Percentiles rank a stretch among this genome's conserved stretches.
Evolutionary conservation across 2,888 invertebrate species (phyloP).

Genomic region (Scrobipalpa atriplicella): DNA sequence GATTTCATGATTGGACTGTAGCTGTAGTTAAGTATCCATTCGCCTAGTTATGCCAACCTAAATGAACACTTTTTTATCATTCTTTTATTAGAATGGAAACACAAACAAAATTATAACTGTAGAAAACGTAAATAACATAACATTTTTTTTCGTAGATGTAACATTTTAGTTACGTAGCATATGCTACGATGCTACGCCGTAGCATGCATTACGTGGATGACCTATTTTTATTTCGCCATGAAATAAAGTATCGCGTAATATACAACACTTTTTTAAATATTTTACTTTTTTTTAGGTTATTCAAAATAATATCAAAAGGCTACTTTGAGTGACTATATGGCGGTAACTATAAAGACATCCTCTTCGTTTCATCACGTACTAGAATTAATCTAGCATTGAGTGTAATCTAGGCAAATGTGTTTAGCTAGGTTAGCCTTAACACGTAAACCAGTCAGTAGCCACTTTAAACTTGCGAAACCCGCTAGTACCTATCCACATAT

Average conservation of each 20-base stretch:
- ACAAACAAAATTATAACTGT: too few species aligned
- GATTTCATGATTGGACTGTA: too few species aligned
- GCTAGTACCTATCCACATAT: constrained; percentile 20
- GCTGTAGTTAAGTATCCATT: too few species aligned
- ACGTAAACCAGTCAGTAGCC: constrained; percentile 9
- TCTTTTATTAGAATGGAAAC: too few species aligned
- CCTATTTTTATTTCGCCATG: background rate
- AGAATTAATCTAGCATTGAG: constrained; percentile 5
- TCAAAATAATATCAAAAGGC: background rate
- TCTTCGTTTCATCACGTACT: background rate
- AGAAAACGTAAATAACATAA: too few species aligned
- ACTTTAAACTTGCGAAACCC: constrained; percentile 33
- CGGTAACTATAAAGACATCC: background rate
- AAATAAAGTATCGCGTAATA: too few species aligned
- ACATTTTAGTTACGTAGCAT: background rate
- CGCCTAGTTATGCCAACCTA: too few species aligned
- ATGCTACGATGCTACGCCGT: background rate
- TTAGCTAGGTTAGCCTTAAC: constrained; percentile 16
- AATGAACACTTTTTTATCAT: too few species aligned
- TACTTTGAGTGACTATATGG: background rate
- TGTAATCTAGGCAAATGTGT: background rate
- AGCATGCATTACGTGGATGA: background rate
- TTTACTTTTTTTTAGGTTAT: background rate
- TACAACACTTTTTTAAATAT: background rate
- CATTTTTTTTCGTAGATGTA: too few species aligned